Percentiles rank a stretch among this genome's conserved stretches.
Conservation (phyloP, 2,888 invertebrate genomes). For the Dexiosoma caninum region DNA sequence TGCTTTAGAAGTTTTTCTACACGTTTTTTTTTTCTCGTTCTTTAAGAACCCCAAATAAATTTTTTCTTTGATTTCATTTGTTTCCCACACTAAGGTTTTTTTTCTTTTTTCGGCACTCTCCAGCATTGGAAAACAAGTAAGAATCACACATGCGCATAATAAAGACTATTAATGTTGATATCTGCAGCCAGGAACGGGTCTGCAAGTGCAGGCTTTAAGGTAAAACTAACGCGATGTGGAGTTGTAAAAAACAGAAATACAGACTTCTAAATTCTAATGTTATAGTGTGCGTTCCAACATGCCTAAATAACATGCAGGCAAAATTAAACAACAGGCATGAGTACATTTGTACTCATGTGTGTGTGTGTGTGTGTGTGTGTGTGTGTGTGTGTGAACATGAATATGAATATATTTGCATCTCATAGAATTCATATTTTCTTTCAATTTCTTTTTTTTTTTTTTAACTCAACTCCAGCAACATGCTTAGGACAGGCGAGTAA, state of each 20-base stretch:
- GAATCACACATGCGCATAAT: neutral
- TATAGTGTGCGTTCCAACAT: slow-evolving; percentile 53
- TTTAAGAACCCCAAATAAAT: slow-evolving; percentile 43
- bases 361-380: neutral
- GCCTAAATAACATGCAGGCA: slow-evolving; percentile 25
- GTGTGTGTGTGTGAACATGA: neutral
- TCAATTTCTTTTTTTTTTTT: neutral
- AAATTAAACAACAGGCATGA: slow-evolving; percentile 33
- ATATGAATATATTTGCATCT: slow-evolving; percentile 41
- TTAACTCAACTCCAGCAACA: neutral
- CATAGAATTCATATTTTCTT: slow-evolving; percentile 57
- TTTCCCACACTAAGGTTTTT: slow-evolving; percentile 63
- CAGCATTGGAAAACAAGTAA: neutral
- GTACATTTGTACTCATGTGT: slow-evolving; percentile 4
- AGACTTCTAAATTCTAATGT: slow-evolving; percentile 46
- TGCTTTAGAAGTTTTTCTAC: no score
- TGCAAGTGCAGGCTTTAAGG: slow-evolving; percentile 46
- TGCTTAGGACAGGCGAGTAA: no score
- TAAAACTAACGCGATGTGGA: slow-evolving; percentile 46
- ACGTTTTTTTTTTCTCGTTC: no score
- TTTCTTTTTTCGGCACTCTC: slow-evolving; percentile 52
- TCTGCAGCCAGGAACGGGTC: neutral
- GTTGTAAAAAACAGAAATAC: slow-evolving; percentile 12
- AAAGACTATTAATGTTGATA: neutral
- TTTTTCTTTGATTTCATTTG: slow-evolving; percentile 1